Base-by-base conservation (phyloP, 2,797 vertebrate species). In the Diglossa cyanea region DNA sequence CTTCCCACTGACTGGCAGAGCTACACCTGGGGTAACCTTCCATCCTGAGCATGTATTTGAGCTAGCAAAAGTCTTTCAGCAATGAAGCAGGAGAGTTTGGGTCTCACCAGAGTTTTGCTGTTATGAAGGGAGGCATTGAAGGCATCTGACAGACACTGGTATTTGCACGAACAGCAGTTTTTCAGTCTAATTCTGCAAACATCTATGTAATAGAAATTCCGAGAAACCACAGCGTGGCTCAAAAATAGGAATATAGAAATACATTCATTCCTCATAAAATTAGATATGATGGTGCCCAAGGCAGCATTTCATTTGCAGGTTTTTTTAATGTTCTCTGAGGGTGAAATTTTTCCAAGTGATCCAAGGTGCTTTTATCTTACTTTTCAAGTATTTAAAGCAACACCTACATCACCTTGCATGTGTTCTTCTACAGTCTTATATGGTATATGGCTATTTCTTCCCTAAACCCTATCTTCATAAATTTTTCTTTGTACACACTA, bases 341-440 rank as follows among this genome's bases (percentile, higher is more conserved):
- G 10, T 62, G 17, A 39, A 13, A 39, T 47, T 77, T 74, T 76
- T 70, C 48, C 48, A 53, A 68, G 23, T 47, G 19, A 37, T 81
- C 10, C 26, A 70, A 74, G 10, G 8, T 44, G 21, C 11, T 88
- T 93, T 91, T 76, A 25, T 70, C n/a, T 77, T 68, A 25, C 42
- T 31, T 86, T 91, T 77, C 30, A 80, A 75, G 13, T 86, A 31
- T 70, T 74, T 77, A 45, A 80, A 67, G 48, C 44, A 74, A 74
- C 45, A 86, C 6, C 8, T 77, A 12, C 5, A 12, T 54, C 17
- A 35, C 17, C 11, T 58, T 61, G 21, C 8, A 37, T 40, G 5
- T 54, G 6, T 1, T 70, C 3, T 42, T 85, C 10, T 42, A 2
- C 19, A 55, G 17, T 57, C 11, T 58, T n/a, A 4, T 24, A 17